Conservation (phyloP, 2,888 invertebrate species). For the Tuberolachnus salignus region DNA sequence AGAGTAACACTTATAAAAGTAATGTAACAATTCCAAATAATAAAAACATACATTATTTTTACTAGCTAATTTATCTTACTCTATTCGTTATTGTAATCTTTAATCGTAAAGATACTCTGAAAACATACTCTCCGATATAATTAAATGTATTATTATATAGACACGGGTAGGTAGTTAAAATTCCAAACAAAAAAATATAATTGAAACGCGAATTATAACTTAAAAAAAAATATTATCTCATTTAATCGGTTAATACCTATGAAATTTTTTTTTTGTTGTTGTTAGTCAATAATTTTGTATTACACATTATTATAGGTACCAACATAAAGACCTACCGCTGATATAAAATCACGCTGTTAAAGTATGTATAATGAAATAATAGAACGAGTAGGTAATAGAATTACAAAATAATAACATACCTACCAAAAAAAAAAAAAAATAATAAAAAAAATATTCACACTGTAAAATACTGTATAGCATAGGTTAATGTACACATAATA, state of each 20-base stretch:
- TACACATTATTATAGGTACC: not conserved
- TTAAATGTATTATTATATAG: too few species aligned
- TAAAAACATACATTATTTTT: too few species aligned
- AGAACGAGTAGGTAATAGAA: constrained; percentile 2
- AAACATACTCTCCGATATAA: too few species aligned
- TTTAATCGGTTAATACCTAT: constrained; percentile 1
- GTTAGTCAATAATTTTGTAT: constrained; percentile 25
- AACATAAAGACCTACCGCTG: not conserved
- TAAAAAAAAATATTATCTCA: not conserved
- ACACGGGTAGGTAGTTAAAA: too few species aligned
- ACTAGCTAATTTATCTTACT: too few species aligned
- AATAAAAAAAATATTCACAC: not conserved
- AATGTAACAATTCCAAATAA: too few species aligned
- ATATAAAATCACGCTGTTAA: constrained; percentile 1
- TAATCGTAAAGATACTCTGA: too few species aligned
- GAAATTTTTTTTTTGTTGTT: constrained; percentile 5
- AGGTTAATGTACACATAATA: constrained; percentile 4
- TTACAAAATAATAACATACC: constrained; percentile 42
- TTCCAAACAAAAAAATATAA: too few species aligned
- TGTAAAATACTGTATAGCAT: not conserved
- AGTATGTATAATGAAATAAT: constrained; percentile 23
- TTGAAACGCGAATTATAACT: too few species aligned
- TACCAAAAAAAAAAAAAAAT: constrained; percentile 14
- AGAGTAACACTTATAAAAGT: too few species aligned
- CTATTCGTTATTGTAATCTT: too few species aligned